Evolutionary conservation across 2,113 vertebrate species (phyloP).

Genomic region (Monopterus albus): DNA sequence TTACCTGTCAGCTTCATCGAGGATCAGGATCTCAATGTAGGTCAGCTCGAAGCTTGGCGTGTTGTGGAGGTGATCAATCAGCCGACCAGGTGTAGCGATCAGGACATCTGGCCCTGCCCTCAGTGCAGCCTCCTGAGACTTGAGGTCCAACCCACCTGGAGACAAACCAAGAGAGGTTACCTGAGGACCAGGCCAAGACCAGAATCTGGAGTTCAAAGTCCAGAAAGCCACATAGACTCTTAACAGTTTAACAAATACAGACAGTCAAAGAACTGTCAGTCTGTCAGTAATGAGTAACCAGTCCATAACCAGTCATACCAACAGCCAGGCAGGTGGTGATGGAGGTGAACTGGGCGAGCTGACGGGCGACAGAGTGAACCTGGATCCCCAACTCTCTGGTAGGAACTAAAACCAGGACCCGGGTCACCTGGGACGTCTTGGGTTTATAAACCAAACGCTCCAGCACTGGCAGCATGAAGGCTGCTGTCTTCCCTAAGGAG

Average conservation of each 20-base stretch:
- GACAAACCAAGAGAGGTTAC: not conserved
- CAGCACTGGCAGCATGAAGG: constrained; percentile 93
- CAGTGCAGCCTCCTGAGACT: constrained; percentile 93
- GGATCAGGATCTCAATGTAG: constrained; percentile 94
- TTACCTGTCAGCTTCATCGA: constrained; percentile 96
- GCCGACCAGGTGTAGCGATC: constrained; percentile 93
- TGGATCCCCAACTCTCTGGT: constrained; percentile 97
- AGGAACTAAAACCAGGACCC: constrained; percentile 93
- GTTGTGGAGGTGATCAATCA: constrained; percentile 98
- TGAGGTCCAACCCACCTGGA: constrained; percentile 93
- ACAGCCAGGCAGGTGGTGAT: constrained; percentile 92
- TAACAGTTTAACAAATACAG: too few relatives aligned
- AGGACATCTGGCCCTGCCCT: constrained; percentile 92
- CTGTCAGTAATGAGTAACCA: too few relatives aligned
- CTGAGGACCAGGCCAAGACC: not conserved
- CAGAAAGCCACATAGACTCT: too few relatives aligned
- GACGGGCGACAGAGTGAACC: constrained; percentile 92
- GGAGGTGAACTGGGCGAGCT: constrained; percentile 93
- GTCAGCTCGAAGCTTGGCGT: constrained; percentile 94
- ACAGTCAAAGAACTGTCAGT: too few relatives aligned
- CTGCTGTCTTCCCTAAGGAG: constrained; percentile 92
- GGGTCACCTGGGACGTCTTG: constrained; percentile 89
- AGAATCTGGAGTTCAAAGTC: not conserved
- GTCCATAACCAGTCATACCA: constrained; percentile 75
- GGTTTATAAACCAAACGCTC: constrained; percentile 97